phyloP scores from a whole-genome alignment of 2,113 vertebrate species.

The Amblyopsis rosae region DNA sequence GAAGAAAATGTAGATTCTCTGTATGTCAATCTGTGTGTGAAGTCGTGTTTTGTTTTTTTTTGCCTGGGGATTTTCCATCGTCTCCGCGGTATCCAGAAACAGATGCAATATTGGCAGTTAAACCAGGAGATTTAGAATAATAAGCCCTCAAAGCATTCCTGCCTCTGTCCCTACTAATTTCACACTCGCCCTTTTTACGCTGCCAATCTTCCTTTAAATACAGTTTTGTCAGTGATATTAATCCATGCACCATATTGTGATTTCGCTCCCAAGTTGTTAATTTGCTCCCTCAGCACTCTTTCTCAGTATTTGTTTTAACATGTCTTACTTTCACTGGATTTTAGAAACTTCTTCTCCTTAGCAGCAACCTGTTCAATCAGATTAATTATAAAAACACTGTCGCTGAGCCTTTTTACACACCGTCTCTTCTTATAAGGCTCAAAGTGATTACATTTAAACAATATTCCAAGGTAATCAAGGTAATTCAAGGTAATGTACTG shows the following conservation, averaged over 20 bases:
- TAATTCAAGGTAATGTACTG: too few relatives aligned
- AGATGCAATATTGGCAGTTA: conserved; percentile 71
- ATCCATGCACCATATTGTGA: neutral
- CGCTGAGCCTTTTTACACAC: too few relatives aligned
- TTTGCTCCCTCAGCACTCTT: neutral
- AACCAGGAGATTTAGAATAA: conserved; percentile 55
- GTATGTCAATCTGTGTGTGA: conserved; percentile 32
- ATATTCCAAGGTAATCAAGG: too few relatives aligned
- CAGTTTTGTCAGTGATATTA: neutral
- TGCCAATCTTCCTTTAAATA: conserved; percentile 7
- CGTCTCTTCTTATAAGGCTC: too few relatives aligned
- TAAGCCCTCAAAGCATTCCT: conserved; percentile 65
- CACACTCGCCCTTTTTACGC: conserved; percentile 31
- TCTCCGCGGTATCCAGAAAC: conserved; percentile 78
- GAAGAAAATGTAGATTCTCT: conserved; percentile 8
- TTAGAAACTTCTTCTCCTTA: too few relatives aligned
- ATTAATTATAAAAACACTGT: too few relatives aligned
- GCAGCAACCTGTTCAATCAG: too few relatives aligned
- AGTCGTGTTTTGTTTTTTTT: conserved; percentile 43
- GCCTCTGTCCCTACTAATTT: conserved; percentile 44
- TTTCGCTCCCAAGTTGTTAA: neutral
- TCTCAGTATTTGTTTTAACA: neutral
- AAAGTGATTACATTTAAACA: too few relatives aligned
- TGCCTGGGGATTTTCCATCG: conserved; percentile 78
- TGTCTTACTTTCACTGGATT: too few relatives aligned